Evolutionary conservation across 2,888 invertebrate genomes (phyloP).

Genomic region (Incurvaria masculella): DNA sequence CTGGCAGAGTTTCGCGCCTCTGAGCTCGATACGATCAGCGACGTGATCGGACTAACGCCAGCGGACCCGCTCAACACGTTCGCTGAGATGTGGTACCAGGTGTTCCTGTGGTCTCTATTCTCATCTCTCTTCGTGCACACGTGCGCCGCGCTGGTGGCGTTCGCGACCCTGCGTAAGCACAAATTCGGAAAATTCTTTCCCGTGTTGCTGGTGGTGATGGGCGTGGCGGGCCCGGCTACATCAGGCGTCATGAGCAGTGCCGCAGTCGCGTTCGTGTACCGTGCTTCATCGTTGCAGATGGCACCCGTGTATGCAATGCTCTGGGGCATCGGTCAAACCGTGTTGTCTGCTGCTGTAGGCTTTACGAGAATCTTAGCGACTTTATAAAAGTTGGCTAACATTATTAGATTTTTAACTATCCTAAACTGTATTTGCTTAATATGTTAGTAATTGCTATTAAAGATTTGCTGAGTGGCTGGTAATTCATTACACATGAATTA

Average conservation of each 20-base stretch:
- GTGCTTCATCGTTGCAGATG: conserved; percentile 87
- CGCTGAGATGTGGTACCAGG: conserved; percentile 96
- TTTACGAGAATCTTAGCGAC: conserved; percentile 93
- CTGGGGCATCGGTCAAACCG: conserved; percentile 94
- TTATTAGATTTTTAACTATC: no score
- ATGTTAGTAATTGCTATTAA: no score
- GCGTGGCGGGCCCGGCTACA: conserved; percentile 82
- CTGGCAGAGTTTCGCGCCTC: conserved; percentile 54
- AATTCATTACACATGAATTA: no score
- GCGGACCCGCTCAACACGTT: conserved; percentile 66
- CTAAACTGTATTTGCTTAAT: no score
- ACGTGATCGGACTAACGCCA: conserved; percentile 65
- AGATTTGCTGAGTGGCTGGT: no score
- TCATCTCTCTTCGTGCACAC: conserved; percentile 92
- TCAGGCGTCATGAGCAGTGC: conserved; percentile 89
- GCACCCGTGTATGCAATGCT: conserved; percentile 87
- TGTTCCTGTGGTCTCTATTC: conserved; percentile 93
- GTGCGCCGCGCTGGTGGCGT: conserved; percentile 87
- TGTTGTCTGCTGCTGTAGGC: conserved; percentile 84
- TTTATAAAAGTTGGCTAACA: conserved; percentile 53
- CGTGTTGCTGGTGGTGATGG: conserved; percentile 83
- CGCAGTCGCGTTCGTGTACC: conserved; percentile 90
- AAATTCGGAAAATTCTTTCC: conserved; percentile 95
- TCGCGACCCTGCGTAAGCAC: conserved; percentile 89
- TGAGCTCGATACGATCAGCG: conserved; percentile 65